Conservation (phyloP, 1,140 invertebrate genomes). For the Pissodes strobi region DNA sequence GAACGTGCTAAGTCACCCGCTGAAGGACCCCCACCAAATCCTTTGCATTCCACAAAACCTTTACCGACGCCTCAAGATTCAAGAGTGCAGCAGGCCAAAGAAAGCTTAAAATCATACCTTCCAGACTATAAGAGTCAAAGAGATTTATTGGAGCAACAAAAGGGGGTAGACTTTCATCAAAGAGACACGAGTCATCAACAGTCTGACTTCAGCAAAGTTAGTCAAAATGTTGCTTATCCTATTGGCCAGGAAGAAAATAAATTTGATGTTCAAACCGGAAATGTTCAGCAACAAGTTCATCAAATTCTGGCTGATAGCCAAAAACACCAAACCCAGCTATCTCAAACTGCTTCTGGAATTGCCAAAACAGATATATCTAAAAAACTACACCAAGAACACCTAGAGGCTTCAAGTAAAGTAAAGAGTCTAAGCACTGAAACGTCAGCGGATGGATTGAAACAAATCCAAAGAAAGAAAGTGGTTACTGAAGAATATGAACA, state of each 20-base stretch:
- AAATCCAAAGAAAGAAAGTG: constrained; percentile 64
- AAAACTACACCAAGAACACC: constrained; percentile 38
- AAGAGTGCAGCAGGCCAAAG: constrained; percentile 44
- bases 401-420: constrained; percentile 37
- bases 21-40: constrained; percentile 64
- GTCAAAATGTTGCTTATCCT: constrained; percentile 28
- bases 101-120: constrained; percentile 46
- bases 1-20: constrained; percentile 60
- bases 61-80: constrained; percentile 39
- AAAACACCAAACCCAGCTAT: constrained; percentile 9
- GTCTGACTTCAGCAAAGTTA: constrained; percentile 1
- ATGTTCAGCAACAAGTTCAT: constrained; percentile 31
- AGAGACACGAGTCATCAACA: constrained; percentile 4
- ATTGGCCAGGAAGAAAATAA: not conserved
- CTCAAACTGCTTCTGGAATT: not conserved
- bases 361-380: constrained; percentile 32
- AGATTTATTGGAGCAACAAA: constrained; percentile 27
- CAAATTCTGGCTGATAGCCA: constrained; percentile 25
- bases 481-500: constrained; percentile 68
- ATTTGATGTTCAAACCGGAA: constrained; percentile 3
- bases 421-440: constrained; percentile 40
- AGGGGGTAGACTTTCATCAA: constrained; percentile 21
- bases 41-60: constrained; percentile 55
- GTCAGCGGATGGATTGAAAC: constrained; percentile 60
- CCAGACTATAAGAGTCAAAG: constrained; percentile 45